These are phyloP conservation scores for Epizoanthus scotinus DNA, from an alignment of 92 coral and sea anemone genomes.

Conservation along the genomic window DNA sequence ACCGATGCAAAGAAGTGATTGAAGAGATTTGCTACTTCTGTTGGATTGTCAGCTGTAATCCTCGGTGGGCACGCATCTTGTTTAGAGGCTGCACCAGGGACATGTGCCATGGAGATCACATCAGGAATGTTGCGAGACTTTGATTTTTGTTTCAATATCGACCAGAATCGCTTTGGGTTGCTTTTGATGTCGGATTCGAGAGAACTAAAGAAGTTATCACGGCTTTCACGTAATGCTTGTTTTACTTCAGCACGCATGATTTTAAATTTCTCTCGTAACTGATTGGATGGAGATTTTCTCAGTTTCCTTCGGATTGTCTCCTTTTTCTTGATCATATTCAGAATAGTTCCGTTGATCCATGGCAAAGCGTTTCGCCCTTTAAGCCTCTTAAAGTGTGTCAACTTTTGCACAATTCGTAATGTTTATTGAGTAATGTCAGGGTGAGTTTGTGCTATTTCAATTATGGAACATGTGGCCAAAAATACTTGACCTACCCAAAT, in stretches of 20 bases:
- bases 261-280: conserved; percentile 33
- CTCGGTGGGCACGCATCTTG: background rate
- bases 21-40: conserved; percentile 10
- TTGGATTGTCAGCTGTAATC: conserved; percentile 21
- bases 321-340: conserved; percentile 54
- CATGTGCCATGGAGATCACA: conserved; percentile 43
- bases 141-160: conserved; percentile 2
- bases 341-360: conserved; percentile 57
- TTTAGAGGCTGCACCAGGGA: background rate
- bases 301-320: conserved; percentile 50
- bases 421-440: no score
- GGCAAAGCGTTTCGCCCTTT: conserved; percentile 56
- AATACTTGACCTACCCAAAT: no score
- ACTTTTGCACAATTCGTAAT: no score
- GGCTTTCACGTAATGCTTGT: conserved; percentile 3
- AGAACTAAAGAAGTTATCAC: background rate
- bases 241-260: conserved; percentile 38
- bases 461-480: no score
- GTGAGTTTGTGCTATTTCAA: no score
- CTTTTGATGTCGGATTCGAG: background rate
- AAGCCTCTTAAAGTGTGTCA: no score
- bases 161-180: conserved; percentile 11
- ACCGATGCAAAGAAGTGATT: conserved; percentile 19
- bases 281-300: conserved; percentile 34
- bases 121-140: background rate